A percentile compares a stretch with the other conserved stretches of the same genome.
Evolutionary conservation across 1,140 invertebrate genomes (phyloP).

Genomic region (Trichonephila clavata): DNA sequence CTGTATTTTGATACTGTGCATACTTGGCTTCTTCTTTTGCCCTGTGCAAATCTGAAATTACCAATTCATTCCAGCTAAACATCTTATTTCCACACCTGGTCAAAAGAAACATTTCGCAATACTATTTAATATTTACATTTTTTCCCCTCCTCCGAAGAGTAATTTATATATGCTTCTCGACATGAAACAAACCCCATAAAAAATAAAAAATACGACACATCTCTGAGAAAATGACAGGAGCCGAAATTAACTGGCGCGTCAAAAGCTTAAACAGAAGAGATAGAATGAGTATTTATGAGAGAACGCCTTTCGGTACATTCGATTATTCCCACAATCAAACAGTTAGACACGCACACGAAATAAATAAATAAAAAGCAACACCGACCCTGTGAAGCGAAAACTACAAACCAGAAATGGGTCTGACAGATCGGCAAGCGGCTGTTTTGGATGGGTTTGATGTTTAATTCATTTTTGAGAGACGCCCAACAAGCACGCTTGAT

Average conservation of each 20-base stretch:
- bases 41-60: not conserved
- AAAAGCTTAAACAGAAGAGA: not conserved
- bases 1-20: no score
- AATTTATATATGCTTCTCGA: not conserved
- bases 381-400: not conserved
- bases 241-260: not conserved
- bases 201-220: not conserved
- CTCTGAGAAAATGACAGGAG: not conserved
- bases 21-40: not conserved
- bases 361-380: not conserved
- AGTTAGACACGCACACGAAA: not conserved
- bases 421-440: conserved; percentile 59
- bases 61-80: not conserved
- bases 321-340: conserved; percentile 20
- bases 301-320: conserved; percentile 24
- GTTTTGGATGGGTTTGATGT: conserved; percentile 47
- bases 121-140: no score
- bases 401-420: conserved; percentile 2
- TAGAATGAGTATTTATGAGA: not conserved
- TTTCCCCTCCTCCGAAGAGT: not conserved
- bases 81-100: not conserved
- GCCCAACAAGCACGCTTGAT: conserved; percentile 27
- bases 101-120: no score
- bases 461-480: conserved; percentile 63
- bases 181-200: not conserved